Evolutionary conservation across 2,113 vertebrate genomes (phyloP), one percentile per base, ranked within the genome.

Genomic region (Alouatta palliata): DNA sequence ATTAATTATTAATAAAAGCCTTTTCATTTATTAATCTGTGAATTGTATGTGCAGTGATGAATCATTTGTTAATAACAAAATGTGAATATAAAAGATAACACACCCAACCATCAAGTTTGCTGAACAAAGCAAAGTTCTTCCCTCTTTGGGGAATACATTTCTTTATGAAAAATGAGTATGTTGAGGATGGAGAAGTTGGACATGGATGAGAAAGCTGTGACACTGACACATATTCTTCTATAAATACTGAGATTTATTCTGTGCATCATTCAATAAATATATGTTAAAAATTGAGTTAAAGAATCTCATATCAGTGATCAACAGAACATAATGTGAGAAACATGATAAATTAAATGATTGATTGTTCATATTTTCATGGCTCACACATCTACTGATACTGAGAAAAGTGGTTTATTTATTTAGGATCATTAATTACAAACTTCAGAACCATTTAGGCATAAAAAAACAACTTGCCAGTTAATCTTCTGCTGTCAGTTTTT

Each of bases 311-410:
- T 92, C 90, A 90, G 37, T 95, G 95, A 96, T 97, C 90, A 85
- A 81, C 13, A 61, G 35, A 94, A 96, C 56, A 94, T 94, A 92
- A 87, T 88, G 86, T 95, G 80, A 93, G 80, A 87, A 96, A 96
- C 70, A 96, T 95, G 95, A 97, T 97, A 93, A 96, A 97, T 97
- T 95, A 96, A 96, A 96, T 97, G 97, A 98, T 97, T 96, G 90
- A 98, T 96, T 96, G 90, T 84, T 96, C 92, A 19, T 82, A 32
- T 95, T 91, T 92, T 95, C 97, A 96, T 92, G 95, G 58, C 61
- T 93, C 80, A 66, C 25, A 89, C 76, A 76, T 93, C 54, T 94
- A 96, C 73, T 66, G 75, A 90, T 92, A 93, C 75, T 19, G 61
- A 70, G 90, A 93, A 95, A 95, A 95, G 90, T 23, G 92, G 75